These are phyloP conservation scores for Callionymus lyra DNA, from an alignment of 2,113 vertebrate species.

Conservation along the genomic window DNA sequence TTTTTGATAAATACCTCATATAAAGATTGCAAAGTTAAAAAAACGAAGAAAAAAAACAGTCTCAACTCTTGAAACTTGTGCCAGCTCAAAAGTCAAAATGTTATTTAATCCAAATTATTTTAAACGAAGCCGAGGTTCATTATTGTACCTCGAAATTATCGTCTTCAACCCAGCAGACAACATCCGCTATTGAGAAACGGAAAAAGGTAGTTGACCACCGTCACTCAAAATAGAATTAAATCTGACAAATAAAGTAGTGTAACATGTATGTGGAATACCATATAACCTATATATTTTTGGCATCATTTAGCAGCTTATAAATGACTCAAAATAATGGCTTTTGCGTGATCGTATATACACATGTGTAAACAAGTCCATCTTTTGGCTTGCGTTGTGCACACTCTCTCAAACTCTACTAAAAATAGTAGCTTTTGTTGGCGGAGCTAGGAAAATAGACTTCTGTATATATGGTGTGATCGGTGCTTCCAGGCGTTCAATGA, in stretches of 20 bases:
- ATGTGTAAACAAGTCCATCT: conserved; percentile 42
- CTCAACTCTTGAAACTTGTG: no score
- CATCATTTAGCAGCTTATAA: conserved; percentile 71
- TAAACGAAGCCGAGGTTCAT: no score
- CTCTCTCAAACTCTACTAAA: conserved; percentile 57
- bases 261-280: background rate
- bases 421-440: conserved; percentile 60
- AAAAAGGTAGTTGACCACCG: no score
- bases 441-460: conserved; percentile 64
- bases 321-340: conserved; percentile 67
- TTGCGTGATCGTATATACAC: conserved; percentile 53
- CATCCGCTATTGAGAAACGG: no score
- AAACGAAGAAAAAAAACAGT: no score
- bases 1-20: no score
- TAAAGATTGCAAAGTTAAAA: no score
- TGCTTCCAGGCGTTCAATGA: conserved; percentile 57
- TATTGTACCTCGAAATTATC: no score
- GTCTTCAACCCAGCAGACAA: no score
- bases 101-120: no score
- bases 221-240: no score
- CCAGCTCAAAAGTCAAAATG: no score
- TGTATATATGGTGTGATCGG: conserved; percentile 57
- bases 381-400: conserved; percentile 53
- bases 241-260: conserved; percentile 2
- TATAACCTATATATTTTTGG: conserved; percentile 46